Conservation (phyloP, 2,113 vertebrate species). For the Carassius gibelio region DNA sequence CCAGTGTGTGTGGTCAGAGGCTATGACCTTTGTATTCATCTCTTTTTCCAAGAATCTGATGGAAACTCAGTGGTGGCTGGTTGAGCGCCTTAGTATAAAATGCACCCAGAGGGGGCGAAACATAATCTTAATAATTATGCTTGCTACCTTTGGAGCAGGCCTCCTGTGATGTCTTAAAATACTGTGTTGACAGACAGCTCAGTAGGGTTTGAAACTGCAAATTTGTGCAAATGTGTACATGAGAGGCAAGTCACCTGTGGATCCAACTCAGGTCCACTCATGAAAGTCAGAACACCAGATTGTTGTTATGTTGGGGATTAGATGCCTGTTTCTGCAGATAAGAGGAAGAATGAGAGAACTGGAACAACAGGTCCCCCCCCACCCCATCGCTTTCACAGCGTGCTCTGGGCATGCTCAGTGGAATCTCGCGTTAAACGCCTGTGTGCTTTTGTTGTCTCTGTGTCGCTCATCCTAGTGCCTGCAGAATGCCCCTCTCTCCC, state of each 20-base stretch:
- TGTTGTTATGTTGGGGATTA: conserved; percentile 42
- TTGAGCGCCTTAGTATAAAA: neutral
- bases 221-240: too few relatives aligned
- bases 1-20: neutral
- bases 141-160: neutral
- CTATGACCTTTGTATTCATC: neutral
- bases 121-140: conserved; percentile 1
- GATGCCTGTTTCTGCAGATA: conserved; percentile 48
- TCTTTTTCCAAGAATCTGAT: neutral
- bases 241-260: neutral
- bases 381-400: too few relatives aligned
- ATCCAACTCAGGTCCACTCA: neutral
- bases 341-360: conserved; percentile 39
- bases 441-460: conserved; percentile 51
- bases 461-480: conserved; percentile 51
- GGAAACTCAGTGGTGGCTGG: neutral
- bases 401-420: conserved; percentile 49
- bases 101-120: neutral
- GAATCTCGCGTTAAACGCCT: conserved; percentile 49
- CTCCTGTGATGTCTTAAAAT: conserved; percentile 14
- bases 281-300: neutral
- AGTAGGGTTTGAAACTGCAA: neutral
- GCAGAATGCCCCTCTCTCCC: conserved; percentile 52
- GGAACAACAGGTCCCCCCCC: conserved; percentile 54
- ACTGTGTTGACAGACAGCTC: neutral